Percentiles rank a stretch among this genome's conserved stretches.
Evolutionary conservation across 2,797 vertebrate genomes (phyloP).

Genomic region (Tiaroga cobitis): DNA sequence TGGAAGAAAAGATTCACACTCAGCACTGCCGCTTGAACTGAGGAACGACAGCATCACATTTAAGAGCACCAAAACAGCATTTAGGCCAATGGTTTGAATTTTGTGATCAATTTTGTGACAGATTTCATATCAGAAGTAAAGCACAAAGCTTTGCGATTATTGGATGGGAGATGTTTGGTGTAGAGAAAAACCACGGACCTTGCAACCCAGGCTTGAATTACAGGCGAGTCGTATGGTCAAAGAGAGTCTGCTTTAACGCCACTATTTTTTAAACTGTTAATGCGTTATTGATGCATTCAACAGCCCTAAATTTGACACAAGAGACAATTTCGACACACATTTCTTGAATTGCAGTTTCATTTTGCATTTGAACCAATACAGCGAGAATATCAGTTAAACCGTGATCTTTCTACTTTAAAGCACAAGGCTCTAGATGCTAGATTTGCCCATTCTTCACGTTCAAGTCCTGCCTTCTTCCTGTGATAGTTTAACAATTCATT

Average conservation of each 20-base stretch:
- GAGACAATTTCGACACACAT: neutral
- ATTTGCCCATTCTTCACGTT: neutral
- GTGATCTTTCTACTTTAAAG: neutral
- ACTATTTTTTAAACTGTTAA: neutral
- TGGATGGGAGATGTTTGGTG: neutral
- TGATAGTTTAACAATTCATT: conserved; percentile 14
- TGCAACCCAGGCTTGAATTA: neutral
- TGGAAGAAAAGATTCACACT: neutral
- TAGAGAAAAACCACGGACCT: neutral
- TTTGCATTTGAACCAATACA: too few relatives aligned
- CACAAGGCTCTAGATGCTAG: neutral
- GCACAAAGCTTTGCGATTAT: neutral
- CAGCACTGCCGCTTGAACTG: neutral
- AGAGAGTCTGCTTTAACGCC: neutral
- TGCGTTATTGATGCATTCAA: neutral
- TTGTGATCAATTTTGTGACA: neutral
- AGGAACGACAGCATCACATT: neutral
- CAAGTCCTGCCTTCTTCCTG: conserved; percentile 21
- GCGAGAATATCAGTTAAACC: neutral
- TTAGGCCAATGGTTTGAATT: neutral
- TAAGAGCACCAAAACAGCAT: neutral
- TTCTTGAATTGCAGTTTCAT: neutral
- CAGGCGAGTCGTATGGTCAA: neutral
- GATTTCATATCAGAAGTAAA: neutral
- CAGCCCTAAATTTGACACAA: neutral